Percentiles rank a stretch among this genome's conserved stretches.
phyloP scores from a whole-genome alignment of 2,888 invertebrate genomes.

The Cacoxenus indagator region DNA sequence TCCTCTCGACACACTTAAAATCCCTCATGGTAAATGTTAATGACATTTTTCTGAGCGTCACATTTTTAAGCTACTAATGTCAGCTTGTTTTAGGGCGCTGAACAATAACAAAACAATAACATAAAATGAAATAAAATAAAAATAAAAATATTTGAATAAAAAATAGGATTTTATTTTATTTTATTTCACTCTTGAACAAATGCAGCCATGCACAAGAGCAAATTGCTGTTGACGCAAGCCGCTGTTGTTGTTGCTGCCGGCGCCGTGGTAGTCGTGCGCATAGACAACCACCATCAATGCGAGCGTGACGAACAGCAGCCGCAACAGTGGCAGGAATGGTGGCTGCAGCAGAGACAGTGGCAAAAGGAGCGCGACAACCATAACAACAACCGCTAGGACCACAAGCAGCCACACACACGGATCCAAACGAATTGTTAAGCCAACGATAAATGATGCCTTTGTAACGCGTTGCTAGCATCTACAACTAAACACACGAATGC shows the following conservation, averaged over 20 bases:
- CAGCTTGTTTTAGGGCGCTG: neutral
- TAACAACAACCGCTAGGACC: neutral
- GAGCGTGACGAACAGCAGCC: neutral
- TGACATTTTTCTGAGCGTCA: neutral
- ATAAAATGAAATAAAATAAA: too few species aligned
- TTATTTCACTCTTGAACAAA: neutral
- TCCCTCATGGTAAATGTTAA: neutral
- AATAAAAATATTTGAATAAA: neutral
- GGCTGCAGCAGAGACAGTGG: neutral
- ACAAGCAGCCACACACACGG: neutral
- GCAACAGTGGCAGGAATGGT: neutral
- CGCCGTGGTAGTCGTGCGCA: constrained; percentile 10
- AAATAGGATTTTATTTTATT: neutral
- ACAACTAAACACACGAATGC: constrained; percentile 20
- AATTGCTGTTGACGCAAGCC: constrained; percentile 3
- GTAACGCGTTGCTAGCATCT: constrained; percentile 41
- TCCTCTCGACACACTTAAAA: too few species aligned
- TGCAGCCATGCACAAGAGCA: neutral
- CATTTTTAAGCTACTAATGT: neutral
- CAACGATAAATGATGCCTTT: constrained; percentile 26
- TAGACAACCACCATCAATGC: neutral
- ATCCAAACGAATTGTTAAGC: constrained; percentile 19
- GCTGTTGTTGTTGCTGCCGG: neutral
- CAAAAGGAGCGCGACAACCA: neutral
- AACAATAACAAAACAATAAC: neutral